A percentile compares a stretch with the other conserved stretches of the same genome.
Evolutionary conservation across 2,797 vertebrate genomes (phyloP).

Genomic region (Platalea minor): DNA sequence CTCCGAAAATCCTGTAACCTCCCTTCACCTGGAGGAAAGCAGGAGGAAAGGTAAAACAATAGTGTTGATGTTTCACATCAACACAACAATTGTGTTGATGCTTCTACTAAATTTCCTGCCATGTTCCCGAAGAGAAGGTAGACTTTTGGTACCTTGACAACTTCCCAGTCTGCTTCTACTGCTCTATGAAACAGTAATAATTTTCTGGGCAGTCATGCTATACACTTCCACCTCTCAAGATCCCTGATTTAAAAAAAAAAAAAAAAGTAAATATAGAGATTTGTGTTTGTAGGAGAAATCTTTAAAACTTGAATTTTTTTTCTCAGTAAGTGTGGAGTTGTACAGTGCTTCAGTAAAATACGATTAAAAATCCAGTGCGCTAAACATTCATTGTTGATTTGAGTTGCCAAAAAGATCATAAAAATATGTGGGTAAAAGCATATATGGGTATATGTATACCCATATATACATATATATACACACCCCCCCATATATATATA

Average conservation of each 20-base stretch:
- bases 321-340: neutral
- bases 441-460: neutral
- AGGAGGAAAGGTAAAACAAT: conserved; percentile 55
- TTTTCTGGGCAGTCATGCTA: neutral
- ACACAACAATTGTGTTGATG: neutral
- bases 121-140: neutral
- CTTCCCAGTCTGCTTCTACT: neutral
- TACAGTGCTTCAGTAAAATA: neutral
- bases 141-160: neutral
- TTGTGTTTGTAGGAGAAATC: neutral
- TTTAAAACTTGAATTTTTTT: neutral
- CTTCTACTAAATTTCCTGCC: conserved; percentile 13
- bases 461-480: too few relatives aligned
- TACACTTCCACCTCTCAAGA: neutral
- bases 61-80: neutral
- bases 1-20: neutral
- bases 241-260: neutral
- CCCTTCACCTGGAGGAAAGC: conserved; percentile 20
- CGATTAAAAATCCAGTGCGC: neutral
- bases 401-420: neutral
- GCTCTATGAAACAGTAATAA: neutral
- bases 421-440: neutral
- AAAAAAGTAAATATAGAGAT: neutral
- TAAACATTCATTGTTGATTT: neutral
- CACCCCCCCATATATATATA: too few relatives aligned